Percentiles rank a stretch among this genome's conserved stretches.
Evolutionary conservation across 1,140 invertebrate species (phyloP).

Genomic region (Sycobia sp.): DNA sequence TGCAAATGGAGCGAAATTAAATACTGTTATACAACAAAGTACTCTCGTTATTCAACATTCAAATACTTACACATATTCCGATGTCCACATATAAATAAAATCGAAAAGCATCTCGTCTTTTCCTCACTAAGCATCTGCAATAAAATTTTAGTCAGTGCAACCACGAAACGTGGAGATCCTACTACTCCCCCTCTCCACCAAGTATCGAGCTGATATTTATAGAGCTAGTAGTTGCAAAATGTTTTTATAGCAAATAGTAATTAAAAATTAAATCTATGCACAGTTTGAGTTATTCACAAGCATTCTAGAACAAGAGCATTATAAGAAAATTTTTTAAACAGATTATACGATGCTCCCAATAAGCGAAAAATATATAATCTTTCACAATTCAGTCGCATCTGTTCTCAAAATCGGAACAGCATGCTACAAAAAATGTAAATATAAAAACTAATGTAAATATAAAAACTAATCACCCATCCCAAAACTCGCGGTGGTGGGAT

Average conservation of each 20-base stretch:
- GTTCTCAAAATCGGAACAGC: neutral
- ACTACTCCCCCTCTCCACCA: neutral
- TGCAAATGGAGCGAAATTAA: no score
- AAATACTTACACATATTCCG: neutral
- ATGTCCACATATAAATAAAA: neutral
- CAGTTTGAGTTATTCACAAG: neutral
- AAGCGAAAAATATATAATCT: neutral
- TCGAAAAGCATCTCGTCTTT: neutral
- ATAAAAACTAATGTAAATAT: no score
- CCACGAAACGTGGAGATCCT: neutral
- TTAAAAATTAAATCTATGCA: neutral
- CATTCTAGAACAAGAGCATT: neutral
- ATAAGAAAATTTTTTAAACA: neutral
- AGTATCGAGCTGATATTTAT: no score
- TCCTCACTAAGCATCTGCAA: neutral
- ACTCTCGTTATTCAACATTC: neutral
- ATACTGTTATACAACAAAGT: no score
- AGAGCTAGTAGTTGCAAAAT: neutral
- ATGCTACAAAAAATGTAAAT: neutral
- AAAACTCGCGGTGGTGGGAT: conserved; percentile 31
- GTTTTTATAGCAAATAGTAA: neutral
- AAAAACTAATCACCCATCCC: neutral
- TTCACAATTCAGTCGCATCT: neutral
- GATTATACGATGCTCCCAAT: neutral
- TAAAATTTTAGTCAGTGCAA: neutral